Conservation (phyloP, 2,797 vertebrate species). For the Diglossa cyanea region DNA sequence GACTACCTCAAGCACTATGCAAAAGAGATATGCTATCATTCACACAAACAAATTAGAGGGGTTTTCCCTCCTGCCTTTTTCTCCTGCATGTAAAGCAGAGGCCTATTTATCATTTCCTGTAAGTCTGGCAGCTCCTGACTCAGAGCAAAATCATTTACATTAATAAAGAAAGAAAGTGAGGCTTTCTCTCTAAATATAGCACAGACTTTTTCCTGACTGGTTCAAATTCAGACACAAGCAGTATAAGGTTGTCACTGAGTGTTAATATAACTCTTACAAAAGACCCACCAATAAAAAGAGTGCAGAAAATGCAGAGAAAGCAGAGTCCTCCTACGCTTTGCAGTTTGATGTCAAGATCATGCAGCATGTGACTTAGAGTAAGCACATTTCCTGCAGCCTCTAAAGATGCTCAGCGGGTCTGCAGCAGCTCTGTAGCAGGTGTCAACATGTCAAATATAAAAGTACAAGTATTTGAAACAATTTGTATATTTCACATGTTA, state of each 20-base stretch:
- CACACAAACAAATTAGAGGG: background rate
- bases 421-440: background rate
- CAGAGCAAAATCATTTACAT: background rate
- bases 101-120: background rate
- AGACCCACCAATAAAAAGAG: background rate
- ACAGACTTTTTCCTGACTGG: background rate
- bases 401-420: background rate
- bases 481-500: background rate
- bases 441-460: background rate
- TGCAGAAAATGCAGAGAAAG: background rate
- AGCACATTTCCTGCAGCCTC: background rate
- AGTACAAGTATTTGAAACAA: background rate
- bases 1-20: background rate
- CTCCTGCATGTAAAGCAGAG: background rate
- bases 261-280: background rate
- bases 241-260: background rate
- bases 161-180: background rate
- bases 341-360: background rate
- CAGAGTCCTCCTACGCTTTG: background rate
- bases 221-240: background rate
- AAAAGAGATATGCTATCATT: background rate
- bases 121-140: conserved; percentile 14
- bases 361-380: background rate
- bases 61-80: background rate
- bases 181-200: background rate